Percentiles rank a stretch among this genome's conserved stretches.
Evolutionary conservation across 2,888 invertebrate genomes (phyloP).

Genomic region (Phymatocera aterrima): DNA sequence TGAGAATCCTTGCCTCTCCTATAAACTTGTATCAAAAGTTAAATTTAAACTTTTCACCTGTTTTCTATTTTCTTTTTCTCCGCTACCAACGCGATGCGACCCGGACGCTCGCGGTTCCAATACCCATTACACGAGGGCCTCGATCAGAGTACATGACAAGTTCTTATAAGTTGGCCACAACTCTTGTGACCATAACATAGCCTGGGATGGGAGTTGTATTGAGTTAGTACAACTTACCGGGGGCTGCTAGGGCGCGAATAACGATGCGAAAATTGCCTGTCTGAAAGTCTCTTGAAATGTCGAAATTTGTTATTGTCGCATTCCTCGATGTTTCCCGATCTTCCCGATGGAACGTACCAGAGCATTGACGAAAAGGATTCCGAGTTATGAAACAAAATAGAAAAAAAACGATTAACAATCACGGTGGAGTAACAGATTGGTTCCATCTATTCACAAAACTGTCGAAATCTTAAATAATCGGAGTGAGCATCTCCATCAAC

Average conservation of each 20-base stretch:
- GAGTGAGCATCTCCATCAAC: neutral
- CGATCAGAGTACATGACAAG: constrained; percentile 43
- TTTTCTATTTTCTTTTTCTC: constrained; percentile 38
- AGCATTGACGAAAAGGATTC: constrained; percentile 15
- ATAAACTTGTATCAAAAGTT: constrained; percentile 43
- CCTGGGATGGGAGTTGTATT: constrained; percentile 54
- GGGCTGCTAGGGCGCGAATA: constrained; percentile 48
- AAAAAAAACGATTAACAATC: neutral
- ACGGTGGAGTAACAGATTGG: neutral
- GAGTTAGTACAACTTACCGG: constrained; percentile 51
- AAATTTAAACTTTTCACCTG: constrained; percentile 42
- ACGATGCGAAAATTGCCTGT: constrained; percentile 49
- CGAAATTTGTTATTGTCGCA: constrained; percentile 41
- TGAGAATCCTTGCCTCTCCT: constrained; percentile 43
- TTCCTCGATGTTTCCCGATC: constrained; percentile 32
- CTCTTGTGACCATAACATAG: constrained; percentile 43
- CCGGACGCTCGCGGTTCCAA: constrained; percentile 40
- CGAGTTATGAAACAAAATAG: constrained; percentile 5
- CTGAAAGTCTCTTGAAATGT: constrained; percentile 49
- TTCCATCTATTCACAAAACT: neutral
- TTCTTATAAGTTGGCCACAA: constrained; percentile 42
- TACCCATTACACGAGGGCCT: constrained; percentile 43
- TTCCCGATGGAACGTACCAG: neutral
- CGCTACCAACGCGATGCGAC: too few species aligned
- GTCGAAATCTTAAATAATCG: neutral